Evolutionary conservation across 1,140 invertebrate genomes (phyloP), one percentile per base, ranked within the genome.

Genomic region (Drosophila pallidifrons): DNA sequence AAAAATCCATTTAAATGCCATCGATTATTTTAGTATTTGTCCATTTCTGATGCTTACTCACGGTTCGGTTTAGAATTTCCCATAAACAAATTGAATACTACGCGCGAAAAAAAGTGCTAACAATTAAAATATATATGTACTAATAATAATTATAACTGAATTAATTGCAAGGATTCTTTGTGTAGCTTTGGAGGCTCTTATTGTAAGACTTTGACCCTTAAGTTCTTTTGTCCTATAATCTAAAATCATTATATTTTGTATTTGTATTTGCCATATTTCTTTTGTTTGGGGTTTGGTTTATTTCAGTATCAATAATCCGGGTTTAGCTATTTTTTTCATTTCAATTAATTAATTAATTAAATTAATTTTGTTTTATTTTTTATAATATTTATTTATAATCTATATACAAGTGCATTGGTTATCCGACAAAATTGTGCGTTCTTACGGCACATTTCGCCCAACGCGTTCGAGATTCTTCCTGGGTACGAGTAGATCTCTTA

Each of bases 401-500:
- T 91, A 91, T 91, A 68, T 91, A 91, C 90, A 91, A 13, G 67
- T 81, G 90, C 90, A 81, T 80, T 91, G 91, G 81, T 74, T 91
- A 91, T 91, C 91, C 91, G 91, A 91, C 81, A 86, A 85, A 75
- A 75, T 61, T 13, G 49, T 43, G 49, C 71, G 11, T 41, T 64
- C 16, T 69, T 7, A 38, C 52, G 60, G 43, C 64, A 58, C 59
- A 72, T 65, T 61, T 79, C 78, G 87, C 59, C 81, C 87, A 92
- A 87, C 69, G 83, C 87, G 58, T 54, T 75, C 87, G 91, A 91
- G 91, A 92, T 81, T 87, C 83, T 88, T 67, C 74, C 76, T 90
- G 91, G 91, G 91, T 92, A 92, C 91, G 75, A 76, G 75, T 70
- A 83, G 86, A 91, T 92, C 91, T 91, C 91, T 92, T 75, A 68